Conservation (phyloP, 2,797 vertebrate genomes). For the Taeniopygia guttata region DNA sequence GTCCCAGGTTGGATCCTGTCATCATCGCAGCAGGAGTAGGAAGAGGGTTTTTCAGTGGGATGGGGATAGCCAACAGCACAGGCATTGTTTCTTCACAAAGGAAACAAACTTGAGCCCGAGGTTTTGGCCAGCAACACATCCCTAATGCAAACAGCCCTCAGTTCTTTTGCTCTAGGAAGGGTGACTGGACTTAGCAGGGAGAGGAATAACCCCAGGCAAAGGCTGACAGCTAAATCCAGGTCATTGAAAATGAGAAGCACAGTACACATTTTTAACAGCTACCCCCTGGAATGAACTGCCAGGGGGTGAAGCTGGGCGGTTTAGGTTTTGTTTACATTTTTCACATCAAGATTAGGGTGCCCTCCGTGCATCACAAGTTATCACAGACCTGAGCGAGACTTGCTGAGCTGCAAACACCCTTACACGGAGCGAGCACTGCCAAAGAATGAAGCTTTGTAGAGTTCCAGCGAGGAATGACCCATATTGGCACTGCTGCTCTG, state of each 20-base stretch:
- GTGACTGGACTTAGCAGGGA: background rate
- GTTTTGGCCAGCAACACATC: background rate
- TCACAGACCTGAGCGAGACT: background rate
- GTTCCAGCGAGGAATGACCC: background rate
- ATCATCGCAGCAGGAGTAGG: slow-evolving; percentile 7
- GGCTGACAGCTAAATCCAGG: background rate
- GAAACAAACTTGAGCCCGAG: background rate
- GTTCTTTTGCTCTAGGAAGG: background rate
- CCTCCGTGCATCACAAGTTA: background rate
- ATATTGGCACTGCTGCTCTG: background rate
- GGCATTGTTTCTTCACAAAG: background rate
- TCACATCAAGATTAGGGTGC: background rate
- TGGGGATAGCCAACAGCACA: background rate
- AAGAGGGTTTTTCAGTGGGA: background rate
- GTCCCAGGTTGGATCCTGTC: slow-evolving; percentile 15
- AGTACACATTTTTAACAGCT: background rate
- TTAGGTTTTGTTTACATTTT: background rate
- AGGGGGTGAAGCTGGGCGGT: rapidly evolving
- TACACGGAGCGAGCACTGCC: rapidly evolving
- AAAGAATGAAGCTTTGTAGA: background rate
- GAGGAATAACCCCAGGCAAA: background rate
- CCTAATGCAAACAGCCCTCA: background rate
- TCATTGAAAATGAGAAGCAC: background rate
- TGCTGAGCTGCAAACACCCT: background rate
- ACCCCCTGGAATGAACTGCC: background rate